A percentile compares a stretch with the other conserved stretches of the same genome.
Evolutionary conservation across 1,140 invertebrate species (phyloP).

Genomic region (Brevipalpus yothersi): DNA sequence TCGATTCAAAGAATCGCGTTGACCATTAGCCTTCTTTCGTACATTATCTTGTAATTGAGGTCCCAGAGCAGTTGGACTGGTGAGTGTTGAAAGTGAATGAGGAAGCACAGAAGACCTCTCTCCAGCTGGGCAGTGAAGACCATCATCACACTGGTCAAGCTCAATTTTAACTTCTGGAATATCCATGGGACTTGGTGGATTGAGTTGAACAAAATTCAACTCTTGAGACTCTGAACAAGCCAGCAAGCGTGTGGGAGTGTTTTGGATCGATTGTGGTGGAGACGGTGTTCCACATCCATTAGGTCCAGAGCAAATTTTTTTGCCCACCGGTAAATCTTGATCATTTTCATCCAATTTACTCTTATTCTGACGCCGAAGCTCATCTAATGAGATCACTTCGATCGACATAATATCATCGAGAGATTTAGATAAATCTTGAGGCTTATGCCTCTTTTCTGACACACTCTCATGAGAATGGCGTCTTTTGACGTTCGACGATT

Average conservation of each 20-base stretch:
- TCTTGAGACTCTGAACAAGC: background rate
- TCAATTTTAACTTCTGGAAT: too few species aligned
- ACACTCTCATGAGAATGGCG: background rate
- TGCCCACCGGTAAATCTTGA: background rate
- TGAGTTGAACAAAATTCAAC: too few species aligned
- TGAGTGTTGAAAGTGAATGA: too few species aligned
- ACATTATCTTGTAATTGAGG: too few species aligned
- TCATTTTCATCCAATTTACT: background rate
- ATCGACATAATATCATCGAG: background rate
- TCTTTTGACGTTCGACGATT: background rate
- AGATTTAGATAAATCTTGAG: background rate
- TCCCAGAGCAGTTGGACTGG: too few species aligned
- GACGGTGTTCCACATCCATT: conserved; percentile 8
- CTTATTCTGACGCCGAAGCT: background rate
- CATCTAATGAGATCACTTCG: conserved; percentile 1
- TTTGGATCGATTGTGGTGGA: background rate
- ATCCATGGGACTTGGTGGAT: too few species aligned
- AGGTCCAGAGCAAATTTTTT: background rate
- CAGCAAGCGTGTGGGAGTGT: background rate
- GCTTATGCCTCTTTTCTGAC: background rate
- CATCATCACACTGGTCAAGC: too few species aligned
- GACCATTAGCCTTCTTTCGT: too few species aligned
- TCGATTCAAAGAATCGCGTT: too few species aligned
- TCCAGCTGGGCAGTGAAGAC: too few species aligned
- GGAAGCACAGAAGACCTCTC: too few species aligned